Conservation (phyloP, 2,888 invertebrate species). For the Odiellus spinosus region DNA sequence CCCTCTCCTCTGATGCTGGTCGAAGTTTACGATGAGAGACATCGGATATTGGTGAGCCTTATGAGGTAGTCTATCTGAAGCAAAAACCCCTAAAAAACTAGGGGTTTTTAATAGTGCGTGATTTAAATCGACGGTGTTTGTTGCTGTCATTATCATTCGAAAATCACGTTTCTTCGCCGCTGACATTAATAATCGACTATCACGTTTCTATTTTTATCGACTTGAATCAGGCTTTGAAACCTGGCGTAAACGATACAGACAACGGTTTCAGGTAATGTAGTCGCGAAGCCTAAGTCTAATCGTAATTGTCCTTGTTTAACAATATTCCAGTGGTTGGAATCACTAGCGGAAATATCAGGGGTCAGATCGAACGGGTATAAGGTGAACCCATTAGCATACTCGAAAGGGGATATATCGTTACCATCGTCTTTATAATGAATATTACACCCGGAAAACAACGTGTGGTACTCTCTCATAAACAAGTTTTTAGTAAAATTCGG, state of each 20-base stretch:
- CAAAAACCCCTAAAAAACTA: no score
- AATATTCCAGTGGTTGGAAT: slow-evolving; percentile 16
- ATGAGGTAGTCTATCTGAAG: no score
- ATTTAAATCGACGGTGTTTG: no score
- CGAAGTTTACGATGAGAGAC: no score
- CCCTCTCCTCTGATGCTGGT: no score
- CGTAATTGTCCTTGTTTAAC: slow-evolving; percentile 18
- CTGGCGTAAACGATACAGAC: slow-evolving; percentile 23
- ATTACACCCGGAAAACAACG: slow-evolving; percentile 19
- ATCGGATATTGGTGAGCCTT: no score
- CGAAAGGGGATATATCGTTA: slow-evolving; percentile 13
- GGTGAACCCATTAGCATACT: slow-evolving; percentile 14
- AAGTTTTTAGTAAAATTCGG: slow-evolving; percentile 5
- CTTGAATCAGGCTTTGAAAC: slow-evolving; percentile 21
- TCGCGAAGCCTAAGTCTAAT: slow-evolving; percentile 21
- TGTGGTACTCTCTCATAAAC: slow-evolving; percentile 21
- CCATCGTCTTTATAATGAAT: slow-evolving; percentile 20
- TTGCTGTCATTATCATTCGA: no score
- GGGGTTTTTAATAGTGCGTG: no score
- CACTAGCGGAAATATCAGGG: slow-evolving; percentile 16
- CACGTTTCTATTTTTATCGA: no score
- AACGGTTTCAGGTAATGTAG: slow-evolving; percentile 16
- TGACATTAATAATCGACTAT: no score
- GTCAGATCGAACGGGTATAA: slow-evolving; percentile 21
- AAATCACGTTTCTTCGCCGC: no score